These are phyloP conservation scores for Anas georgica DNA, from an alignment of 2,797 vertebrate genomes.

Conservation along the genomic window DNA sequence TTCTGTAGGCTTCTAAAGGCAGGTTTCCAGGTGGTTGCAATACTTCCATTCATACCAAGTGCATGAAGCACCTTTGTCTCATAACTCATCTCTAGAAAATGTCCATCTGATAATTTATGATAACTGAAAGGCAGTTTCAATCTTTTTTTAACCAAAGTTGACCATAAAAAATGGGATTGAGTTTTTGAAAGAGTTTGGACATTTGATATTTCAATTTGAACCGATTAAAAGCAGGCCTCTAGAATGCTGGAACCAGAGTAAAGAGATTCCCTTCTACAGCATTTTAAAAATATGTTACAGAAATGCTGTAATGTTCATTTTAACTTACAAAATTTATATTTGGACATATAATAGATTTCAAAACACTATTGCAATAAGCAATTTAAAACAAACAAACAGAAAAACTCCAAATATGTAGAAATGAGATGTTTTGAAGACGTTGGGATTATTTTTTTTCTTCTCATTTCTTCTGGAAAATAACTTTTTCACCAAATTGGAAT, in stretches of 20 bases:
- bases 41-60: neutral
- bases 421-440: accelerated
- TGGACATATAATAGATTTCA: neutral
- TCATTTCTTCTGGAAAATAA: accelerated
- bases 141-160: neutral
- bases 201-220: neutral
- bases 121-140: neutral
- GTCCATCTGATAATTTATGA: neutral
- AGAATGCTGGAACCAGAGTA: neutral
- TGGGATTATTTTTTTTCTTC: neutral
- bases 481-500: neutral
- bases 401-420: neutral
- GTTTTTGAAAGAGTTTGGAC: neutral
- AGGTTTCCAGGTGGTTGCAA: neutral
- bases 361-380: neutral
- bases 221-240: neutral
- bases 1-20: neutral
- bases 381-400: neutral
- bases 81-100: neutral
- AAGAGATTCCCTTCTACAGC: accelerated
- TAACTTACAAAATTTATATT: neutral
- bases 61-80: neutral
- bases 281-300: neutral
- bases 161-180: neutral
- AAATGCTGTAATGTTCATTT: neutral